phyloP scores from a whole-genome alignment of 2,797 vertebrate genomes.

The Peromyscus nudipes region DNA sequence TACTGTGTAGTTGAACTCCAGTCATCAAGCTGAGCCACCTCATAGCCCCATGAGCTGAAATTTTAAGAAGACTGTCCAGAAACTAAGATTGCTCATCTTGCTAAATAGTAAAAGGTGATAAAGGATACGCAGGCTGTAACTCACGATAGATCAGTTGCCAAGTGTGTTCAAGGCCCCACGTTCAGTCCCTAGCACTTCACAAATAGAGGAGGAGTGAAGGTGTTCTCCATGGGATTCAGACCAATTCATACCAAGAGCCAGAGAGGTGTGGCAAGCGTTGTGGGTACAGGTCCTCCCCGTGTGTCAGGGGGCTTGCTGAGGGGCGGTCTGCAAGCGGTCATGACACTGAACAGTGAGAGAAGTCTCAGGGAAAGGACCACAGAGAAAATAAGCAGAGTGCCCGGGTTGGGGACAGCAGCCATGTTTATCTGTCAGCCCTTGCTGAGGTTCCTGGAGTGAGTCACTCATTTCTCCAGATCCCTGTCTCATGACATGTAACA shows the following conservation, averaged over 20 bases:
- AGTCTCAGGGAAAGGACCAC: background rate
- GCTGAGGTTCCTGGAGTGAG: background rate
- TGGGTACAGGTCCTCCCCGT: background rate
- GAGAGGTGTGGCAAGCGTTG: too few species aligned
- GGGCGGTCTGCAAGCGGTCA: background rate
- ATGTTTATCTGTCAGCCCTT: background rate
- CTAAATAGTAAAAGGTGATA: background rate
- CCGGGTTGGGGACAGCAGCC: rapidly evolving
- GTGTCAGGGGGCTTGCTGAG: rapidly evolving
- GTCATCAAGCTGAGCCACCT: background rate
- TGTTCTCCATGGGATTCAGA: rapidly evolving
- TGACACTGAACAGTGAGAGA: background rate
- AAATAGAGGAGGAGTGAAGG: background rate
- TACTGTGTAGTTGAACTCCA: background rate
- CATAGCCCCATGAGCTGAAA: background rate
- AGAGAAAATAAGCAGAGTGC: too few species aligned
- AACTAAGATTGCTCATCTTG: background rate
- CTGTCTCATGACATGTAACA: rapidly evolving
- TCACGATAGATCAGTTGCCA: background rate
- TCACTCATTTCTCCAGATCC: background rate
- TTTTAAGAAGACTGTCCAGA: background rate
- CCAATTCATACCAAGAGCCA: background rate
- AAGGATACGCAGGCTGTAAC: background rate
- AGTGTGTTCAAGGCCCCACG: background rate
- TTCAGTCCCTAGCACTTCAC: background rate